Evolutionary conservation across 2,113 vertebrate genomes (phyloP).

Genomic region (Halcyon senegalensis): DNA sequence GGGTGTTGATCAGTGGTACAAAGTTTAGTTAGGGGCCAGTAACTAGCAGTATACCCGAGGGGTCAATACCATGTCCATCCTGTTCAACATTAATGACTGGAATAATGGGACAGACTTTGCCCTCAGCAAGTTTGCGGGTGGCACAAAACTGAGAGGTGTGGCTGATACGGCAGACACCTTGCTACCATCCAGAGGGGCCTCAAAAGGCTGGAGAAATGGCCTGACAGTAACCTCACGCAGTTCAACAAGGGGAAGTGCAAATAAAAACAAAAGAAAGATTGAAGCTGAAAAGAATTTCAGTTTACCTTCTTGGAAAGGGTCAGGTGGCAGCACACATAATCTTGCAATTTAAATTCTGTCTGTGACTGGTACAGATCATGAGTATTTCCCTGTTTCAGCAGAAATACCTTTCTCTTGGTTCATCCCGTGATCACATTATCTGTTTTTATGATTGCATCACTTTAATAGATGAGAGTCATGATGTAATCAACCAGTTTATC

Average conservation of each 20-base stretch:
- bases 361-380: neutral
- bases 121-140: neutral
- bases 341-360: neutral
- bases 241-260: neutral
- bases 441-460: neutral
- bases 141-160: neutral
- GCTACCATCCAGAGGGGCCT: neutral
- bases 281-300: neutral
- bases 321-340: neutral
- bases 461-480: neutral
- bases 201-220: neutral
- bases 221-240: fast-evolving
- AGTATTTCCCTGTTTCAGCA: neutral
- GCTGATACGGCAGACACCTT: neutral
- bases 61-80: neutral
- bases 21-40: neutral
- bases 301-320: neutral
- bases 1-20: neutral
- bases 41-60: neutral
- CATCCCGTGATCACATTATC: neutral
- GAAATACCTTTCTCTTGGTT: neutral
- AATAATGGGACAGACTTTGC: neutral
- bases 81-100: neutral
- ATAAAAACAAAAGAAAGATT: neutral
- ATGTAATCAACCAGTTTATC: neutral